phyloP scores from a whole-genome alignment of 2,888 invertebrate species.

The Tineola bisselliella region DNA sequence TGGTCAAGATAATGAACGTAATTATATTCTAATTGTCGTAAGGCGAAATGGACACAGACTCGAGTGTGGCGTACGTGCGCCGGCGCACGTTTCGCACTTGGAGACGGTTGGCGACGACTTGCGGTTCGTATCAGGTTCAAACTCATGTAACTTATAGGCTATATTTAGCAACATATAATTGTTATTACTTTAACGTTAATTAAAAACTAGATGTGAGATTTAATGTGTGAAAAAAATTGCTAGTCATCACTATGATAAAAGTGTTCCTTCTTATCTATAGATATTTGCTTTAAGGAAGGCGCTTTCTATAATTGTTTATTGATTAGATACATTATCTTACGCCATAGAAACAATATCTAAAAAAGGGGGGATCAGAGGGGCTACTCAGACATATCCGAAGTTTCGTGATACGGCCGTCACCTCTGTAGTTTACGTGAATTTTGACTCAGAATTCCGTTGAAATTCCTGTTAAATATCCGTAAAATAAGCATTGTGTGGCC shows the following conservation, averaged over 20 bases:
- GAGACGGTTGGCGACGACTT: neutral
- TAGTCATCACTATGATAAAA: neutral
- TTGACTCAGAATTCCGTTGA: too few relatives aligned
- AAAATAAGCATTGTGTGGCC: too few relatives aligned
- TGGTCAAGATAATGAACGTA: neutral
- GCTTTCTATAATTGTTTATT: neutral
- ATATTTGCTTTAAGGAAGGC: neutral
- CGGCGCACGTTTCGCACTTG: slow-evolving; percentile 35
- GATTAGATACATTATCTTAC: neutral
- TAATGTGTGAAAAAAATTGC: neutral
- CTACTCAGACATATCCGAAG: too few relatives aligned
- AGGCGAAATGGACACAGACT: slow-evolving; percentile 15
- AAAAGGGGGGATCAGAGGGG: too few relatives aligned
- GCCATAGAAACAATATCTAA: neutral
- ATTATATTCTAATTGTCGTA: neutral
- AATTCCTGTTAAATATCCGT: too few relatives aligned
- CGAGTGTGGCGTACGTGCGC: slow-evolving; percentile 53
- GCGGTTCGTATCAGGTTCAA: neutral
- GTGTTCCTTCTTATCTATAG: neutral
- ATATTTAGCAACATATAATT: neutral
- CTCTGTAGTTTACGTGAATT: too few relatives aligned
- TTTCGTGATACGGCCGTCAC: too few relatives aligned
- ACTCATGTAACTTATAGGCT: neutral
- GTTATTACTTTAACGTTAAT: neutral
- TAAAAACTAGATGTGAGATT: neutral